A percentile compares a stretch with the other conserved stretches of the same genome.
phyloP scores from a whole-genome alignment of 1,140 invertebrate genomes.

The Matsumurasca onukii region DNA sequence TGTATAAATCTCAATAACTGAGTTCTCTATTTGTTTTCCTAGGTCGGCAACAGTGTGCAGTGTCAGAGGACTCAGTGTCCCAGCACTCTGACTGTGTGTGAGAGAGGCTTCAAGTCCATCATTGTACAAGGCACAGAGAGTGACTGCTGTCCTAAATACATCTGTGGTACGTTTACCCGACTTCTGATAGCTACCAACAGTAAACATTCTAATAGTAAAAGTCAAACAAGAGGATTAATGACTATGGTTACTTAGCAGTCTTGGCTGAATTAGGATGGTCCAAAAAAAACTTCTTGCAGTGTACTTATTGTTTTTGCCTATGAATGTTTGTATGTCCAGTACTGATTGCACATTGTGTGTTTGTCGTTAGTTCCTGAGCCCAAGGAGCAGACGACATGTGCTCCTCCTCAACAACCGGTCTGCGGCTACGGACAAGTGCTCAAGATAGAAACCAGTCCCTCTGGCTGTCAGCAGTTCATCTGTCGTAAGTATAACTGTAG shows the following conservation, averaged over 20 bases:
- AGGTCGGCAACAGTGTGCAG: constrained; percentile 47
- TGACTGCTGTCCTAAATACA: constrained; percentile 67
- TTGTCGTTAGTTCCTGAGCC: constrained; percentile 31
- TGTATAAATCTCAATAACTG: too few relatives aligned
- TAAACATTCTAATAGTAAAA: too few relatives aligned
- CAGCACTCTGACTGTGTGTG: constrained; percentile 58
- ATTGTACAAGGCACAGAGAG: constrained; percentile 53
- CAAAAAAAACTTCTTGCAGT: too few relatives aligned
- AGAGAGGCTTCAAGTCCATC: constrained; percentile 53
- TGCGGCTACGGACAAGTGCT: constrained; percentile 69
- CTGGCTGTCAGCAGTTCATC: constrained; percentile 66
- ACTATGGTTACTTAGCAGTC: too few relatives aligned
- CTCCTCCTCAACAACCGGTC: constrained; percentile 60
- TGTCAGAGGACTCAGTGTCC: constrained; percentile 62
- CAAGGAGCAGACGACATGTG: constrained; percentile 50
- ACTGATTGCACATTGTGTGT: too few relatives aligned
- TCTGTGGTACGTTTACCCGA: constrained; percentile 60
- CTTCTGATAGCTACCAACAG: too few relatives aligned
- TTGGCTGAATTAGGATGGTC: too few relatives aligned
- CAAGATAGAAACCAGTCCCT: constrained; percentile 58
- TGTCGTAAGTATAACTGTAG: constrained; percentile 57
- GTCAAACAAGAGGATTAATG: too few relatives aligned
- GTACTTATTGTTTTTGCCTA: too few relatives aligned
- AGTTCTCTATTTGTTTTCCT: neutral
- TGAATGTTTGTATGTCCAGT: too few relatives aligned